Evolutionary conservation across 2,888 invertebrate genomes (phyloP).

Genomic region (Ophion ellenae): DNA sequence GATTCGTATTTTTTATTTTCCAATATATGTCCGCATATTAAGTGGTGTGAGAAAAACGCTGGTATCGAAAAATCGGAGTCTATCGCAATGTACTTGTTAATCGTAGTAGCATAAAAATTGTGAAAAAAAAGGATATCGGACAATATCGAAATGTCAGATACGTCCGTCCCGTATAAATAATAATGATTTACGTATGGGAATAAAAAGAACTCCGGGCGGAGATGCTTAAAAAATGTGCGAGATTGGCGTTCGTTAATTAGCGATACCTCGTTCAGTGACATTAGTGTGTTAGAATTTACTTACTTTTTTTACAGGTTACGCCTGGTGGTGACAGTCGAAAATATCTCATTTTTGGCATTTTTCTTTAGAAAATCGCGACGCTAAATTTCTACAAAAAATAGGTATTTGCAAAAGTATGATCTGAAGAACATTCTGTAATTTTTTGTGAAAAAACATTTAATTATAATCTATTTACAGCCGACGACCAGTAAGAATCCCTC

Average conservation of each 20-base stretch:
- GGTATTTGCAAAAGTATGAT: no score
- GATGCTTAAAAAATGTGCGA: not conserved
- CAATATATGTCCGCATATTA: slow-evolving; percentile 4
- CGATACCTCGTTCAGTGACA: no score
- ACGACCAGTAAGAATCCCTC: no score
- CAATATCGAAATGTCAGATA: not conserved
- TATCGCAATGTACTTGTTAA: not conserved
- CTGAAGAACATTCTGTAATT: no score
- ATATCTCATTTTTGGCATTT: no score
- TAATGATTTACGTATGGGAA: not conserved
- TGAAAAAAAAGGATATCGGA: not conserved
- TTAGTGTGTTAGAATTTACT: no score
- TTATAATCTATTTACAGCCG: no score
- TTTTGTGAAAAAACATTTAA: no score
- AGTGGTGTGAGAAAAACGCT: not conserved
- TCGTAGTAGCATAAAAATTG: not conserved
- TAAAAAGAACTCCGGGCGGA: not conserved
- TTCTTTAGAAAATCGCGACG: no score
- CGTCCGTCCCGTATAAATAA: slow-evolving; percentile 14
- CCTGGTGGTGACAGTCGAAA: no score
- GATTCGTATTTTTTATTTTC: slow-evolving; percentile 2
- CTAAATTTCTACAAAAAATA: no score
- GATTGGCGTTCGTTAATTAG: not conserved
- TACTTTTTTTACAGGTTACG: no score
- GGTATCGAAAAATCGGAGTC: slow-evolving; percentile 2